Base-by-base conservation (phyloP, 2,888 invertebrate species). In the Volucella inflata region DNA sequence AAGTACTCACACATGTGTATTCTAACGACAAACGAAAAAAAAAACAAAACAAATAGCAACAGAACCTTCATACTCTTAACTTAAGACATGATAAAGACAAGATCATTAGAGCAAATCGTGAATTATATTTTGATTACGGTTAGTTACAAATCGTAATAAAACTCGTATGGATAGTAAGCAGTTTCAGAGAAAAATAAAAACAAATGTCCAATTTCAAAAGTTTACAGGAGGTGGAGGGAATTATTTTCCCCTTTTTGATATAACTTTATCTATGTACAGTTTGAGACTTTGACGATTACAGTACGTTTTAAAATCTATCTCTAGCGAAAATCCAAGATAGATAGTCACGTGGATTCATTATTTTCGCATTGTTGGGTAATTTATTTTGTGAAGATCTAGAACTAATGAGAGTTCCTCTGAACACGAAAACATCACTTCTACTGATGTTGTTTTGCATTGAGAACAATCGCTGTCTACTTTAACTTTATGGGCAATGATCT, bases 321-420 rank as follows among this genome's bases (percentile, higher is more conserved):
- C 78, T 74, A 62, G 55, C 55, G 48, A 46, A 74, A 74, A 68
- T 67, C 64, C 16, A n/a, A 79, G 65, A 72, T 60, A 75, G 48
- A 59, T 68, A 72, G 75, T 84, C 84, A 84, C 75, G 75, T 79
- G 84, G 79, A 84, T 84, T 84, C 75, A 84, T 84, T 84, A 84
- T 84, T 79, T 79, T 84, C 84, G 71, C 71, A 84, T 84, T 75
- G 84, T 75, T 51, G 71, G 74, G 70, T 79, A 82, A 87, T 74
- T 87, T 82, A 87, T 82, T 87, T 87, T 82, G 77, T 78, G 81
- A 87, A 82, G 87, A 87, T 87, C 87, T 82, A 87, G 87, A 82
- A 87, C 81, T 87, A 87, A 87, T 87, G 77, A 82, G 77, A 65
- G 82, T 74, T 78, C 60, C 71, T 71, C 67, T 42, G 67, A 77